Percentiles rank a stretch among this genome's conserved stretches.
Conservation (phyloP, 2,797 vertebrate species). For the Tragopan temminckii region DNA sequence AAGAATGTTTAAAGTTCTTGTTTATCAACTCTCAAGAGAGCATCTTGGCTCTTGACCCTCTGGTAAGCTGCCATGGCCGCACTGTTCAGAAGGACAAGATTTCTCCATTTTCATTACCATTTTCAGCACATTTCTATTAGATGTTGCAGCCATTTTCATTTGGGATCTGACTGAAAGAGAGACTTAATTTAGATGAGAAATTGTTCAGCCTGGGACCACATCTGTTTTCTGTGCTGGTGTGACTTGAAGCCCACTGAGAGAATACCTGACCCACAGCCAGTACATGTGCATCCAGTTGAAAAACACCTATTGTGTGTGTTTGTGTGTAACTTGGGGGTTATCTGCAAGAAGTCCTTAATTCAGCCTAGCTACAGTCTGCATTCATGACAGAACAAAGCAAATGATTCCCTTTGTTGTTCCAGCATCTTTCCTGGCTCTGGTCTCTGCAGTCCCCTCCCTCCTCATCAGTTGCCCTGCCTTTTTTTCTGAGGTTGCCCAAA, state of each 20-base stretch:
- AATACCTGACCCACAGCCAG: background rate
- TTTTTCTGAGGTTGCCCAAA: background rate
- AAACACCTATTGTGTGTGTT: background rate
- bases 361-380: background rate
- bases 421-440: background rate
- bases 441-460: accelerated
- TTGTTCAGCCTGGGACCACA: background rate
- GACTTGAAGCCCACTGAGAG: background rate
- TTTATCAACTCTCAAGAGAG: background rate
- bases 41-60: background rate
- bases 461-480: background rate
- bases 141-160: background rate
- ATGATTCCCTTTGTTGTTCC: background rate
- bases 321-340: background rate
- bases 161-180: background rate
- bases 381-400: background rate
- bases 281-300: background rate
- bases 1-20: background rate
- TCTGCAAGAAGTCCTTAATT: background rate
- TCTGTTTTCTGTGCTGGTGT: background rate
- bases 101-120: background rate
- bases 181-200: background rate
- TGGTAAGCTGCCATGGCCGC: background rate
- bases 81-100: background rate
- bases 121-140: background rate